These are phyloP conservation scores for Limnephilus lunatus DNA, from an alignment of 2,888 invertebrate species.

Conservation along the genomic window DNA sequence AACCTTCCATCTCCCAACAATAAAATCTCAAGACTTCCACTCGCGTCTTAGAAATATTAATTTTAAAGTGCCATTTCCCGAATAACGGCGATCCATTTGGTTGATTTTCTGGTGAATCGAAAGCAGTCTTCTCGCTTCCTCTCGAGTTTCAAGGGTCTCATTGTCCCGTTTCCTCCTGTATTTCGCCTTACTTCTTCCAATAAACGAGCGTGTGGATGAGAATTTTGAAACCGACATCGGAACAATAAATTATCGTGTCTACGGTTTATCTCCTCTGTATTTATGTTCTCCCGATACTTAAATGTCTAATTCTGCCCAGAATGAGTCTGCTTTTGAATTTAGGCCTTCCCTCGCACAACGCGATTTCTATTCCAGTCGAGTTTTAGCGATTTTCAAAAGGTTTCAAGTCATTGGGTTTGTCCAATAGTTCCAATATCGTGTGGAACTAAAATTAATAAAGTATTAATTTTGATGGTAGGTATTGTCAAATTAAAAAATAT, in stretches of 20 bases:
- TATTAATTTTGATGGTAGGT: too few species aligned
- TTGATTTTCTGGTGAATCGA: constrained; percentile 33
- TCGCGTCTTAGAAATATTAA: constrained; percentile 2
- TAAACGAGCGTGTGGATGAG: constrained; percentile 38
- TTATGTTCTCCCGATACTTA: constrained; percentile 49
- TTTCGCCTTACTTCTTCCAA: constrained; percentile 30
- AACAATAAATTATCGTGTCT: constrained; percentile 53
- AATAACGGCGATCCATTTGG: constrained; percentile 31
- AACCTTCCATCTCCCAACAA: neutral
- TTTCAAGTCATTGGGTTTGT: too few species aligned
- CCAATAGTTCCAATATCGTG: too few species aligned
- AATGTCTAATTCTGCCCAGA: constrained; percentile 33
- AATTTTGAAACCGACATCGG: constrained; percentile 51
- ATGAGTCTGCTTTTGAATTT: neutral
- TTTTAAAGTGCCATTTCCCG: neutral
- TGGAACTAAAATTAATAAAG: too few species aligned
- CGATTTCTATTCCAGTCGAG: neutral
- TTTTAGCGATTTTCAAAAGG: too few species aligned
- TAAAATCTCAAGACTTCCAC: neutral
- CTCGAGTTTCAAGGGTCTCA: neutral
- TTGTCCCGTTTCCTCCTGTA: neutral
- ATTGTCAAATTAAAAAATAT: too few species aligned
- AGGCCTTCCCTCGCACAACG: neutral
- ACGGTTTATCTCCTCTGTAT: constrained; percentile 38
- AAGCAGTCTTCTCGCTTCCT: constrained; percentile 23